Evolutionary conservation across 1,140 invertebrate species (phyloP).

Genomic region (Papilio machaon): DNA sequence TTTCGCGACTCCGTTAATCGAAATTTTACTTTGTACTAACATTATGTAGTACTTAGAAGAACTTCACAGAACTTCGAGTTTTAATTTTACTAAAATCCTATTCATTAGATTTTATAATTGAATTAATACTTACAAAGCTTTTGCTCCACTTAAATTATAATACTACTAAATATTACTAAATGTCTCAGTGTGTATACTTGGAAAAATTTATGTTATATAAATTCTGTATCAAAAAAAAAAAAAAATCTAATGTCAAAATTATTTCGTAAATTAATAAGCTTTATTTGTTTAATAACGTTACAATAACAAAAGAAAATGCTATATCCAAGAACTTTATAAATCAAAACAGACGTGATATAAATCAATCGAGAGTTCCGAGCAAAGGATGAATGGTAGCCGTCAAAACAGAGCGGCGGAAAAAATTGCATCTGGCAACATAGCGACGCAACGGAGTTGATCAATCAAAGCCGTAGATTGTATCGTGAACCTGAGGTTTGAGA

Average conservation of each 20-base stretch:
- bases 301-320: constrained; percentile 13
- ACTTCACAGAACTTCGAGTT: no score
- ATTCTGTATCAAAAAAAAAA: not conserved
- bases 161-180: no score
- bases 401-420: constrained; percentile 28
- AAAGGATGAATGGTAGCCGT: constrained; percentile 30
- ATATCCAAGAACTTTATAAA: constrained; percentile 29
- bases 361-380: constrained; percentile 12
- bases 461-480: constrained; percentile 31
- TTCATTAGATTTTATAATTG: no score
- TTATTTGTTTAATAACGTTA: not conserved
- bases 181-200: no score
- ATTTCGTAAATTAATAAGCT: not conserved
- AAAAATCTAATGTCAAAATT: not conserved
- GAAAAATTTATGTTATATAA: no score
- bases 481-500: constrained; percentile 18
- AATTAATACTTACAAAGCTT: no score
- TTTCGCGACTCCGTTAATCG: no score
- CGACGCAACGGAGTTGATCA: constrained; percentile 23
- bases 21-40: no score
- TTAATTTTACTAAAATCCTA: no score
- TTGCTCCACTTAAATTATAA: no score
- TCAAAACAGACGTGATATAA: constrained; percentile 26
- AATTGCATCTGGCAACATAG: constrained; percentile 31
- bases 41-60: no score